A percentile compares a stretch with the other conserved stretches of the same genome.
These are phyloP conservation scores for Drepana falcataria DNA, from an alignment of 2,888 invertebrate genomes.

Conservation along the genomic window DNA sequence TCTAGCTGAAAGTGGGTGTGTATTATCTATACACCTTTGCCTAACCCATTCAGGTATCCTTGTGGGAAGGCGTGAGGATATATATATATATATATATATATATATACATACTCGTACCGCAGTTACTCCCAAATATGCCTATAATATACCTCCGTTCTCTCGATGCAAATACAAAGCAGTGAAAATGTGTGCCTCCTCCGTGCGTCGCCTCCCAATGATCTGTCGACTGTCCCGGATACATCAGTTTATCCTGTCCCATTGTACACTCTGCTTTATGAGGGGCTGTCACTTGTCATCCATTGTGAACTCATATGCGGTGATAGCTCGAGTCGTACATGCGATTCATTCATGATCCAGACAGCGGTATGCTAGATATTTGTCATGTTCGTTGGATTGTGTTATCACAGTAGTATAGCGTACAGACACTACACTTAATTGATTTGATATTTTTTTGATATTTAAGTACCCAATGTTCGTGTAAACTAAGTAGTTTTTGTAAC, in stretches of 20 bases:
- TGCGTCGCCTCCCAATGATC: slow-evolving; percentile 32
- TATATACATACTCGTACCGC: not conserved
- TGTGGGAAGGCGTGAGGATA: no score
- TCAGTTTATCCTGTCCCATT: slow-evolving; percentile 31
- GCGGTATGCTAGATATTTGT: no score
- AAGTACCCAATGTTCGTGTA: no score
- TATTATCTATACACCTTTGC: no score
- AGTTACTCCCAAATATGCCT: slow-evolving; percentile 20
- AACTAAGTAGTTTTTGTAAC: no score
- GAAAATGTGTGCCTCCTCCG: slow-evolving; percentile 39
- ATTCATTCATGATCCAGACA: slow-evolving; percentile 5
- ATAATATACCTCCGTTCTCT: slow-evolving; percentile 27
- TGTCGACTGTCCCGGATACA: slow-evolving; percentile 31
- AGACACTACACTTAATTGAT: no score
- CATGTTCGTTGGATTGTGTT: no score
- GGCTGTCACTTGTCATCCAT: slow-evolving; percentile 21
- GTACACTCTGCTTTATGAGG: slow-evolving; percentile 34
- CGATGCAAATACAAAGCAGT: slow-evolving; percentile 44
- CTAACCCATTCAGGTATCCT: no score
- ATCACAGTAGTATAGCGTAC: no score
- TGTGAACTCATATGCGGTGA: slow-evolving; percentile 3
- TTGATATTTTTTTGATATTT: no score
- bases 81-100: no score
- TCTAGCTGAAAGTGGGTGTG: no score
- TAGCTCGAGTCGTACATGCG: not conserved